phyloP scores from a whole-genome alignment of 1,140 invertebrate species.

The Notospermus geniculatus region DNA sequence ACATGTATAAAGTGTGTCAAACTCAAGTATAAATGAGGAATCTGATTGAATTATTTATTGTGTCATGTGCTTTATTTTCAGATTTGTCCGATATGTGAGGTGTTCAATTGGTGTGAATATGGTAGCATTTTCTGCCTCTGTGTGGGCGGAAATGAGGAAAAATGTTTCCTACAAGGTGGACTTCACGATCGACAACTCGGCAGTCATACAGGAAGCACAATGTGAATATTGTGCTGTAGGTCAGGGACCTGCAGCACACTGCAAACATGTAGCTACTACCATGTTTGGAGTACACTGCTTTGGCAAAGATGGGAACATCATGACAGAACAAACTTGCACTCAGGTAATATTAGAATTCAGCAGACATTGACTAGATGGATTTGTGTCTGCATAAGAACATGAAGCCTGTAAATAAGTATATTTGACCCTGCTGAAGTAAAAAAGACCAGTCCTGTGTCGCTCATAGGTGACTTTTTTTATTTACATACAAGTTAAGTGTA shows the following conservation, averaged over 20 bases:
- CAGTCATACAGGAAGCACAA: conserved; percentile 9
- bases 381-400: no score
- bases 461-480: not conserved
- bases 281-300: conserved; percentile 20
- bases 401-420: no score
- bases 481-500: not conserved
- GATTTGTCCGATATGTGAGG: not conserved
- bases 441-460: no score
- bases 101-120: no score
- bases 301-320: not conserved
- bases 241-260: conserved; percentile 20
- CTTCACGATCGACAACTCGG: conserved; percentile 9
- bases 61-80: not conserved
- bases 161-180: conserved; percentile 18
- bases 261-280: conserved; percentile 20
- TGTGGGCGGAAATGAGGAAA: conserved; percentile 22
- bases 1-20: no score
- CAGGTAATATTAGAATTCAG: conserved; percentile 2
- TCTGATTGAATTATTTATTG: not conserved
- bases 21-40: no score
- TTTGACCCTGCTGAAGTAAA: no score
- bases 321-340: conserved; percentile 23
- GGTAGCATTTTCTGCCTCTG: not conserved
- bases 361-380: no score
- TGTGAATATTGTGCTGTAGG: conserved; percentile 27